phyloP scores from a whole-genome alignment of 2,113 vertebrate genomes.

The Rhadina sibilatrix region DNA sequence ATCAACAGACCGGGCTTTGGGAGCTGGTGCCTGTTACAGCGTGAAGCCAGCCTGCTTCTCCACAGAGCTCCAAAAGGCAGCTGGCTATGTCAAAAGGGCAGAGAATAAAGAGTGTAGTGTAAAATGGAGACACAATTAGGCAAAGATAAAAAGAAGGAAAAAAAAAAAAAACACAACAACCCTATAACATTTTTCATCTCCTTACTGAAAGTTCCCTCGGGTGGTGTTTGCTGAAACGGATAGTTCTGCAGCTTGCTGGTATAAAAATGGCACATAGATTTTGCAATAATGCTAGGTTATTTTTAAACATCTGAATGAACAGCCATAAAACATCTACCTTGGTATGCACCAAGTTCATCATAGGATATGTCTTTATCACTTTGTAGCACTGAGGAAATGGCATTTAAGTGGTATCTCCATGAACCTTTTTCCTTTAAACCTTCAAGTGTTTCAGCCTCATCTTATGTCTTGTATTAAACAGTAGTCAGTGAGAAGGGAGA shows the following conservation, averaged over 20 bases:
- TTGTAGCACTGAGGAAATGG: neutral
- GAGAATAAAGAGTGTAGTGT: constrained; percentile 80
- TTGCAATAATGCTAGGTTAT: neutral
- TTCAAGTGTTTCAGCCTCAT: neutral
- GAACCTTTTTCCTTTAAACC: neutral
- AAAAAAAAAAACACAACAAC: neutral
- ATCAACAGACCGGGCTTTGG: constrained; percentile 68
- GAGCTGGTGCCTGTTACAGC: constrained; percentile 79
- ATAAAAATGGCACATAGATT: neutral
- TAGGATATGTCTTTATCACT: neutral
- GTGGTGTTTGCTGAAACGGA: constrained; percentile 26
- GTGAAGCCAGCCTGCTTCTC: constrained; percentile 73
- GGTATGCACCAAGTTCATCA: neutral
- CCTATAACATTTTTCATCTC: constrained; percentile 46
- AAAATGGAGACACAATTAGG: constrained; percentile 68
- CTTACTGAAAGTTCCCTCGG: constrained; percentile 12
- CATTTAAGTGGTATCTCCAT: neutral
- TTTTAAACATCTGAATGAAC: constrained; percentile 5
- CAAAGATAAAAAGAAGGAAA: constrained; percentile 53
- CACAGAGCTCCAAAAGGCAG: constrained; percentile 72
- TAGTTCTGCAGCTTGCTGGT: constrained; percentile 15
- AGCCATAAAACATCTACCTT: neutral
- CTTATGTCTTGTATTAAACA: neutral
- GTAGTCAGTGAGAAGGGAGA: neutral
- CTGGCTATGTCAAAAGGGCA: constrained; percentile 77